Percentiles rank a stretch among this genome's conserved stretches.
These are phyloP conservation scores for Corella eumyota DNA, from an alignment of 23 tunicate genomes.

Conservation along the genomic window DNA sequence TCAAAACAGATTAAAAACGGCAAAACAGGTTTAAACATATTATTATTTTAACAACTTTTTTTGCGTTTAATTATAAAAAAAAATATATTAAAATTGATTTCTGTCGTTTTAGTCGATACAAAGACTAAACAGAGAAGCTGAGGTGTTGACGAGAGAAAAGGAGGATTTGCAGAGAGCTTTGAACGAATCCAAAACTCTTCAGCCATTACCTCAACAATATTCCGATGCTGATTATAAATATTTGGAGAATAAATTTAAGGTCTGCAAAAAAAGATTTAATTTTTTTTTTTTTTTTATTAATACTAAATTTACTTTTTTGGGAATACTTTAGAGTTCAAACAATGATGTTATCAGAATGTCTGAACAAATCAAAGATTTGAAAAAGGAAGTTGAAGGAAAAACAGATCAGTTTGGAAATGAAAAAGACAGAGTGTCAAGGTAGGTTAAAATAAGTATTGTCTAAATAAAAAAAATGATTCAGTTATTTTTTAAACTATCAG, in stretches of 20 bases:
- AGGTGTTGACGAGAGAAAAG: slow-evolving; percentile 28
- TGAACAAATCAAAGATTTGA: slow-evolving; percentile 52
- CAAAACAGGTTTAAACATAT: slow-evolving; percentile 64
- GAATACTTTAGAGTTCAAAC: slow-evolving; percentile 44
- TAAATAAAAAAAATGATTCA: no score
- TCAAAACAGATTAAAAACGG: slow-evolving; percentile 54
- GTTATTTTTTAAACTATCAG: no score
- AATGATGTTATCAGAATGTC: slow-evolving; percentile 18
- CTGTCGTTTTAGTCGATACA: slow-evolving; percentile 75
- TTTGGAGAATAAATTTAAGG: slow-evolving; percentile 44
- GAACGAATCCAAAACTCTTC: slow-evolving; percentile 29
- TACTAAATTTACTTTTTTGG: neutral
- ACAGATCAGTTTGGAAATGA: slow-evolving; percentile 28
- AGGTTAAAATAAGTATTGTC: no score
- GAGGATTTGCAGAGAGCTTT: slow-evolving; percentile 53
- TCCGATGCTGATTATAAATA: slow-evolving; percentile 79
- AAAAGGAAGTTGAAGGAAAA: slow-evolving; percentile 56
- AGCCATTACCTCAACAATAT: slow-evolving; percentile 50
- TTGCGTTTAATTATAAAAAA: no score
- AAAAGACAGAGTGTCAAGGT: slow-evolving; percentile 73
- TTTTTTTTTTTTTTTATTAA: slow-evolving; percentile 3
- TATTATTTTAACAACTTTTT: neutral
- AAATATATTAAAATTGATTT: no score
- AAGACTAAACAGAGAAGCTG: slow-evolving; percentile 49
- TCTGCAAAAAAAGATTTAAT: neutral